These are phyloP conservation scores for Amblyjoppa fuscipennis DNA, from an alignment of 2,888 invertebrate species.

Conservation along the genomic window DNA sequence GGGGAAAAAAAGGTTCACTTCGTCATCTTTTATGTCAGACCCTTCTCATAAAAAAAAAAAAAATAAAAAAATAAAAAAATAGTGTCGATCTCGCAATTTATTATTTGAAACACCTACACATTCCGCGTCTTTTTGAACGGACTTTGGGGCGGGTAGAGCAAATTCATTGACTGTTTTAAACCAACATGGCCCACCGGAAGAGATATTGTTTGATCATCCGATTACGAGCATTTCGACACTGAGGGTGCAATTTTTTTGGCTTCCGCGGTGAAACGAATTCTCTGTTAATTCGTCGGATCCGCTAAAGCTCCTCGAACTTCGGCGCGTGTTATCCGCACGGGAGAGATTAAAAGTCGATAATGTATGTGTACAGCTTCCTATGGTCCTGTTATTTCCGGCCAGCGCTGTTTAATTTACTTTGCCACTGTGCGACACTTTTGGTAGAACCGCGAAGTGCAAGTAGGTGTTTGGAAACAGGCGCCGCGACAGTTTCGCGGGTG, in stretches of 20 bases:
- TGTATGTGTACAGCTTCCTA: background rate
- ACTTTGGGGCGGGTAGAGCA: background rate
- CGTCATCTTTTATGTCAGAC: background rate
- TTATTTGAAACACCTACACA: background rate
- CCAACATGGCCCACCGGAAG: background rate
- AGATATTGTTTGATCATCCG: background rate
- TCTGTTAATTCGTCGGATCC: background rate
- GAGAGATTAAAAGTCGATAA: background rate
- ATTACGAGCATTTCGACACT: background rate
- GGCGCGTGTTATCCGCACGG: background rate
- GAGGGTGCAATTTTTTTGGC: background rate
- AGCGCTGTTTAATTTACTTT: background rate
- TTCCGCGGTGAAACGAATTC: background rate
- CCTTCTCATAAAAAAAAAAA: background rate
- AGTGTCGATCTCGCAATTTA: background rate
- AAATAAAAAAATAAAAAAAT: background rate
- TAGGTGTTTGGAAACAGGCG: too few relatives aligned
- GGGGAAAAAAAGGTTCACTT: background rate
- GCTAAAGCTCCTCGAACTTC: background rate
- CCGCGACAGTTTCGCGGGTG: background rate
- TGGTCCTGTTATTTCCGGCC: background rate
- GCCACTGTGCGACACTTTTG: background rate
- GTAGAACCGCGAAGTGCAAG: too few relatives aligned
- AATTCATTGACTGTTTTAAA: background rate
- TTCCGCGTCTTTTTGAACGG: background rate